Percentiles rank a stretch among this genome's conserved stretches.
These are phyloP conservation scores for Pelosia muscerda DNA, from an alignment of 2,888 invertebrate species.

Conservation along the genomic window DNA sequence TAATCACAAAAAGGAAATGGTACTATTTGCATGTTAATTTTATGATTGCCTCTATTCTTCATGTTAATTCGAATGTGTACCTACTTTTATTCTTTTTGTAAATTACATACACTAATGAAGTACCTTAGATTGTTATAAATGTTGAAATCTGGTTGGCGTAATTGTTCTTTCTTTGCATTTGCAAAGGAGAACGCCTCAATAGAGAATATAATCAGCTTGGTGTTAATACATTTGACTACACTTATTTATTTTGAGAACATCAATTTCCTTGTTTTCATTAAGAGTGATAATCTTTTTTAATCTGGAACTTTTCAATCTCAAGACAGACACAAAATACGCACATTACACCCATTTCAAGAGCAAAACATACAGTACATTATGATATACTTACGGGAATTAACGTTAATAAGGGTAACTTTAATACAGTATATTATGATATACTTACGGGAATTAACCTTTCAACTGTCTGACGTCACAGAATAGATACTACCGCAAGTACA, in stretches of 20 bases:
- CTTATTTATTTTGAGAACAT: neutral
- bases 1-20: constrained; percentile 34
- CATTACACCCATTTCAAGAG: neutral
- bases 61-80: constrained; percentile 32
- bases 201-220: neutral
- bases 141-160: neutral
- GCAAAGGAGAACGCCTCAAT: neutral
- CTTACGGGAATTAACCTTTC: neutral
- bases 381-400: too few relatives aligned
- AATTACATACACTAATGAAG: neutral
- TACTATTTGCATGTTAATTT: constrained; percentile 35
- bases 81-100: neutral
- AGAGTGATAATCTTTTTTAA: neutral
- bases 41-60: constrained; percentile 21
- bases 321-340: too few relatives aligned
- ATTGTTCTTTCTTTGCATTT: neutral
- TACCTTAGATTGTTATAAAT: neutral
- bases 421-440: neutral
- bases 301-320: too few relatives aligned
- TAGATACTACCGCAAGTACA: neutral
- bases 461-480: neutral
- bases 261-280: neutral
- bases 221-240: neutral
- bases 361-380: too few relatives aligned
- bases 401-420: too few relatives aligned